Conservation (phyloP, 2,797 vertebrate species). For the Gallirallus australis region DNA sequence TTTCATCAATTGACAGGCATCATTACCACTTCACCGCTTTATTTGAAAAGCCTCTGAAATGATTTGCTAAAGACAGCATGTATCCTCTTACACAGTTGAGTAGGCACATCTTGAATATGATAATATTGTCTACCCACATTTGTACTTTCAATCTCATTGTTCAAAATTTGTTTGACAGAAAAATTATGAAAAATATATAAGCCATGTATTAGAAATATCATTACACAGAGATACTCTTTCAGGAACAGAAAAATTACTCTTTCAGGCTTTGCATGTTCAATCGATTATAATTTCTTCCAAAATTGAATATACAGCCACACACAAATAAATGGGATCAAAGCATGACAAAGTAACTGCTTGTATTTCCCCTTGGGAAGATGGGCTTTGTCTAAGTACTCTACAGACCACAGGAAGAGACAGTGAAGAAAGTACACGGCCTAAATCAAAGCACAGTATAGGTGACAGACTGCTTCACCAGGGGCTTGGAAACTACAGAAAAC, state of each 20-base stretch:
- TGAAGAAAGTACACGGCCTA: background rate
- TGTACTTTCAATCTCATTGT: background rate
- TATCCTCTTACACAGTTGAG: background rate
- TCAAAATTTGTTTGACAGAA: background rate
- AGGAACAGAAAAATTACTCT: background rate
- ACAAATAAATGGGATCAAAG: background rate
- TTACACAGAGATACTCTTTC: background rate
- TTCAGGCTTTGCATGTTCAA: background rate
- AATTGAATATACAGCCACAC: background rate
- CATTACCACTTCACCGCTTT: background rate
- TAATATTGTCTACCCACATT: background rate
- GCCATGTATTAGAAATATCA: slow-evolving; percentile 7
- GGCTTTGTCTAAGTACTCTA: background rate
- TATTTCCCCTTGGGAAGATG: background rate
- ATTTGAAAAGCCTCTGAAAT: slow-evolving; percentile 5
- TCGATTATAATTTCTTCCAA: background rate
- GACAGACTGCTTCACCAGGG: background rate
- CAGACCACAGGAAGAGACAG: background rate
- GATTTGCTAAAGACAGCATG: background rate
- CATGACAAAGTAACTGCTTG: background rate
- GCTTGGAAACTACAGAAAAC: background rate
- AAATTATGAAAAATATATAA: slow-evolving; percentile 25
- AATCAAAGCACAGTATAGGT: background rate
- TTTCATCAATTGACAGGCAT: background rate
- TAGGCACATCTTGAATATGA: background rate